Base-by-base conservation (phyloP, 1,140 invertebrate genomes). In the Sipha flava region DNA sequence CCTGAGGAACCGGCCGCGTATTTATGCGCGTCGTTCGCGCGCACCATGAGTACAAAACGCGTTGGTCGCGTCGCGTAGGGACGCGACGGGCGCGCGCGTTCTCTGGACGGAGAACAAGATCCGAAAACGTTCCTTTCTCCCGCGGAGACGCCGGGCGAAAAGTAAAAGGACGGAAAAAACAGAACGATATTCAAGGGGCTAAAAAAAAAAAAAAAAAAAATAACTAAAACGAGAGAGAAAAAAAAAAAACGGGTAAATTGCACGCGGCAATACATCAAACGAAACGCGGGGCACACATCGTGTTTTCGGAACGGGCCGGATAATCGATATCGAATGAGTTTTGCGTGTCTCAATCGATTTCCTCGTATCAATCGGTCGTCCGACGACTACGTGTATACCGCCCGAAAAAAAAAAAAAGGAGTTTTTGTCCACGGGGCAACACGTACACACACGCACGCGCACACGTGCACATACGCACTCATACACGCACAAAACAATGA, bases 291-390 rank as follows among this genome's bases (percentile, higher is more conserved):
- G 29, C 16, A 62, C 57, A 62, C 57, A 31, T 64, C 59, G 59
- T 64, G 59, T 64, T 37, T 37, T 40, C 62, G 62, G 34, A n/a
- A 66, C 34, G n/a, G 34, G 62, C 31, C 29, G 0, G 16, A 3
- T n/a, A n/a, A 18, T 12, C 9, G 62, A 66, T 66, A 40, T 66
- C 34, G 31, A 66, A 1, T 40, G 62, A 16, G 62, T 66, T 66
- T 66, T 16, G 62, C 62, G 62, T 66, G 62, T 66, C 62, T 66
- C 62, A 66, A 66, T 66, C 62, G 62, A 66, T 66, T 66, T 66
- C 62, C 34, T 66, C 62, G 62, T 66, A 66, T 66, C 62, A 66
- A 66, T 66, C 40, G 40, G 34, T 66, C 62, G 62, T 66, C 62
- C 34, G 62, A 40, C 62, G 34, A 23, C n/a, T 62, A 66, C 21